Conservation (phyloP, 2,888 invertebrate genomes). For the Papilio demoleus region DNA sequence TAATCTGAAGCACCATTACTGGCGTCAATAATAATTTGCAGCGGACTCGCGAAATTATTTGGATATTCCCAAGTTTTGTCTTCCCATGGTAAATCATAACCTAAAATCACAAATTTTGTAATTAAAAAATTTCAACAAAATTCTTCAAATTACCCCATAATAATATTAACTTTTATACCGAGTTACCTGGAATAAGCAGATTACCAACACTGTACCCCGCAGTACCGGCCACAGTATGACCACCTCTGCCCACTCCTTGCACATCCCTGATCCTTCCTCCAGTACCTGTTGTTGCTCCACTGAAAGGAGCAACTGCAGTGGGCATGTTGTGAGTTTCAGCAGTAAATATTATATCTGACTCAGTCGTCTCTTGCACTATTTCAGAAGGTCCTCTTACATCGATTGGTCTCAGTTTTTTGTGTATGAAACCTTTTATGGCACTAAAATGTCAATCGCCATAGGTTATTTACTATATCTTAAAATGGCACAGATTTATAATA, state of each 20-base stretch:
- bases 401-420: slow-evolving; percentile 87
- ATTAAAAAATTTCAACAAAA: not conserved
- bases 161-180: not conserved
- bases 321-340: slow-evolving; percentile 99
- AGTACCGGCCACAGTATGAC: slow-evolving; percentile 96
- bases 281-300: slow-evolving; percentile 98
- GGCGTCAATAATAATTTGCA: slow-evolving; percentile 96
- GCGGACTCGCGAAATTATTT: slow-evolving; percentile 93
- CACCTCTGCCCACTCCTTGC: slow-evolving; percentile 97
- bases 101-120: slow-evolving; percentile 70
- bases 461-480: too few relatives aligned
- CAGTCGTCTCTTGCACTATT: slow-evolving; percentile 83
- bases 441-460: slow-evolving; percentile 82
- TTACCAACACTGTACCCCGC: slow-evolving; percentile 98
- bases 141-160: too few relatives aligned
- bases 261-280: slow-evolving; percentile 98
- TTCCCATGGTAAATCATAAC: slow-evolving; percentile 95
- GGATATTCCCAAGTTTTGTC: slow-evolving; percentile 90
- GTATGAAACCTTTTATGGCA: slow-evolving; percentile 93
- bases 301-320: slow-evolving; percentile 98
- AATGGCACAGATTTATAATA: too few relatives aligned
- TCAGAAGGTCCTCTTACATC: slow-evolving; percentile 83
- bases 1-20: slow-evolving; percentile 99
- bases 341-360: slow-evolving; percentile 96
- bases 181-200: slow-evolving; percentile 92